phyloP scores from a whole-genome alignment of 2,797 vertebrate species.

The Eupleurogrammus muticus region DNA sequence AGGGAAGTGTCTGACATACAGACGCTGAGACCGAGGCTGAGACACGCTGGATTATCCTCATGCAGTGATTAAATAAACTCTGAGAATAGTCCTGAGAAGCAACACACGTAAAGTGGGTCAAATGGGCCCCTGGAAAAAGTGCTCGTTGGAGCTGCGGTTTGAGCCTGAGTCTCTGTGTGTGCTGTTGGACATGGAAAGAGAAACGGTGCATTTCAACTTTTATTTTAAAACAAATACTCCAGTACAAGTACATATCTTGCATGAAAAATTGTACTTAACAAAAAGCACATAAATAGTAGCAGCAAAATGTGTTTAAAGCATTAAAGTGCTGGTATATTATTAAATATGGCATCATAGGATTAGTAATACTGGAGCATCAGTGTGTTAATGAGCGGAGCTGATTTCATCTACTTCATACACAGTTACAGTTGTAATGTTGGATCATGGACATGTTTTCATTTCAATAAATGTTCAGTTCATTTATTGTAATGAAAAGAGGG shows the following conservation, averaged over 20 bases:
- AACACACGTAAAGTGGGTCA: conserved; percentile 60
- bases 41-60: conserved; percentile 57
- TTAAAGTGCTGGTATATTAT: not conserved
- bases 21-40: conserved; percentile 40
- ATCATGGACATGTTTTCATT: not conserved
- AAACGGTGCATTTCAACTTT: conserved; percentile 1
- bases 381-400: not conserved
- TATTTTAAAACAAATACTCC: not conserved
- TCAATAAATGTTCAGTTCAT: too few relatives aligned
- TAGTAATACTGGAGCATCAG: not conserved
- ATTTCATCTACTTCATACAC: too few relatives aligned
- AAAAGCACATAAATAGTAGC: too few relatives aligned
- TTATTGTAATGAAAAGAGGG: not conserved
- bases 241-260: too few relatives aligned
- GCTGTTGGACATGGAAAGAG: not conserved
- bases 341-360: not conserved
- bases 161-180: conserved; percentile 11
- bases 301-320: too few relatives aligned
- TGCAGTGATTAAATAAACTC: conserved; percentile 59
- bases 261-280: too few relatives aligned
- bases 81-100: conserved; percentile 39
- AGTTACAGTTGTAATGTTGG: not conserved
- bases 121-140: conserved; percentile 44
- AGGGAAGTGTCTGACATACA: conserved; percentile 60
- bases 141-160: conserved; percentile 24